Percentiles rank a stretch among this genome's conserved stretches.
These are phyloP conservation scores for Misgurnus anguillicaudatus DNA, from an alignment of 2,113 vertebrate species.

Conservation along the genomic window DNA sequence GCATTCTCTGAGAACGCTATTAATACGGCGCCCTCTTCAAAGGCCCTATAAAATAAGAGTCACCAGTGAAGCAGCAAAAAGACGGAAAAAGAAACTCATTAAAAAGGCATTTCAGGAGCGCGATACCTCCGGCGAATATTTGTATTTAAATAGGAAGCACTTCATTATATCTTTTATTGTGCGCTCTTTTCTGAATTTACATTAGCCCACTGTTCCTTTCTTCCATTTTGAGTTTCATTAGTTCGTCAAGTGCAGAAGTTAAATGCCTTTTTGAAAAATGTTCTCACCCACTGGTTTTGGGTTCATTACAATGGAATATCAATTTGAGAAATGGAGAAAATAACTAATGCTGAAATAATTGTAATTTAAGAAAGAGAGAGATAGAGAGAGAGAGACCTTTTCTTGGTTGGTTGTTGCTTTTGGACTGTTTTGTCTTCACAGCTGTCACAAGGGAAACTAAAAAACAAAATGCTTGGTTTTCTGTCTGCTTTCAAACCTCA, in stretches of 20 bases:
- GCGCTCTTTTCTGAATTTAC: constrained; percentile 98
- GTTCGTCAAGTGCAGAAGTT: constrained; percentile 84
- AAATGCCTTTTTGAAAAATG: constrained; percentile 79
- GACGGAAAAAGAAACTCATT: constrained; percentile 96
- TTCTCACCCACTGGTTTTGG: constrained; percentile 78
- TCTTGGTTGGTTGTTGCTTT: constrained; percentile 61
- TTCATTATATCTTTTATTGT: constrained; percentile 99
- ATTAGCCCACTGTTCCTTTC: constrained; percentile 93
- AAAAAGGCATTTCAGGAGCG: constrained; percentile 99
- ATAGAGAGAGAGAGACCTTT: constrained; percentile 52
- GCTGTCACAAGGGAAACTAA: constrained; percentile 23
- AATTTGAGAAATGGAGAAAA: constrained; percentile 70
- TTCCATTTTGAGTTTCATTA: constrained; percentile 95
- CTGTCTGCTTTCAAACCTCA: background rate
- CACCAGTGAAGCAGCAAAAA: constrained; percentile 99
- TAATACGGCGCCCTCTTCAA: constrained; percentile 91
- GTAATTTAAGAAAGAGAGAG: constrained; percentile 51
- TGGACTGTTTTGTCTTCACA: constrained; percentile 48
- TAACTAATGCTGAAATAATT: constrained; percentile 73
- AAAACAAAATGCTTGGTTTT: background rate
- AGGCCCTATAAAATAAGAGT: constrained; percentile 95
- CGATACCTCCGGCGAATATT: constrained; percentile 98
- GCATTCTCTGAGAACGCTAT: constrained; percentile 94
- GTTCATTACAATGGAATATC: constrained; percentile 74
- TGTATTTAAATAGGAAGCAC: constrained; percentile 99